Evolutionary conservation across 2,113 vertebrate species (phyloP).

Genomic region (Neotragus pygmaeus): DNA sequence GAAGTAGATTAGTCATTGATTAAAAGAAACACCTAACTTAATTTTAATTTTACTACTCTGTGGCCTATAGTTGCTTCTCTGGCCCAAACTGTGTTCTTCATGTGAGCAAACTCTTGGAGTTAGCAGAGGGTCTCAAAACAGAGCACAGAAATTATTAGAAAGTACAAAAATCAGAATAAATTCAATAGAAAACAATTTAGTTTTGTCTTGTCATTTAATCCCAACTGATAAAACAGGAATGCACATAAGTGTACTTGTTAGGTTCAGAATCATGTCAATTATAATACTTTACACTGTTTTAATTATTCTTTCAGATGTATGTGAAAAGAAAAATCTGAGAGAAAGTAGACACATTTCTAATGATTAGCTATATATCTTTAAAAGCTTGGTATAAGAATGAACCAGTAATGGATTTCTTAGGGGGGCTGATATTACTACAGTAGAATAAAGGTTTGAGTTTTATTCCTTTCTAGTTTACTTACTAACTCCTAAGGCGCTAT

Average conservation of each 20-base stretch:
- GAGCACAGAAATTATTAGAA: neutral
- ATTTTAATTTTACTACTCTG: neutral
- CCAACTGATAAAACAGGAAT: neutral
- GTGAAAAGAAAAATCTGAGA: neutral
- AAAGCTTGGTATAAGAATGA: neutral
- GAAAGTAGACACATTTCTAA: neutral
- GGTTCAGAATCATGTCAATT: neutral
- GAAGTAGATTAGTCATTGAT: neutral
- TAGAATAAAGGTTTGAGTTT: neutral
- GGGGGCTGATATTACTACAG: neutral
- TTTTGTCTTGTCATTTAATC: slow-evolving; percentile 1
- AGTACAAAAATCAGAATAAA: neutral
- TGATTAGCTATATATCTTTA: neutral
- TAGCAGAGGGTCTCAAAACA: neutral
- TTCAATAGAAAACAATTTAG: neutral
- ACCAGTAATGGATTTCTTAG: neutral
- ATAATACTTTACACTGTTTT: neutral
- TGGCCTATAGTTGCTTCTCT: neutral
- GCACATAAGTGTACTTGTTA: neutral
- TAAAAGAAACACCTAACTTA: neutral
- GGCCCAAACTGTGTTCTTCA: neutral
- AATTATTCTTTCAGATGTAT: neutral
- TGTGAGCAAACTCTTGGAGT: neutral
- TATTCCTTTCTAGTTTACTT: neutral
- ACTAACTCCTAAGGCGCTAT: neutral